Evolutionary conservation across 2,113 vertebrate genomes (phyloP).

Genomic region (Irena cyanogastra): DNA sequence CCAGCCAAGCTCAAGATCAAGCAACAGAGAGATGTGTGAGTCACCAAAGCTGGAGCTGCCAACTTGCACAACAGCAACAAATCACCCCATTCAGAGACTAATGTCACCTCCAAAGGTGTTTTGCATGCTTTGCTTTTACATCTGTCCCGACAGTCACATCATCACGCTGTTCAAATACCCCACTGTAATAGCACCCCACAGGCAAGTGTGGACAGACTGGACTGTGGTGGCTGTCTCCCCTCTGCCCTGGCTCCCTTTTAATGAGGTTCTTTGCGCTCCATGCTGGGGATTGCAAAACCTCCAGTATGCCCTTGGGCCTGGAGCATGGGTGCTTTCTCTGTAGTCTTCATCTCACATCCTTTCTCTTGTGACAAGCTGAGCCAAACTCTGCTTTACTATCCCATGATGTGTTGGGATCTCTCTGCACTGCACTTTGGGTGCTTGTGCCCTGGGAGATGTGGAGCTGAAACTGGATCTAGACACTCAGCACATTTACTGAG

Average conservation of each 20-base stretch:
- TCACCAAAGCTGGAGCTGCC: neutral
- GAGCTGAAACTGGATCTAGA: neutral
- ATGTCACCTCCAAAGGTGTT: neutral
- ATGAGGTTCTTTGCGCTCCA: neutral
- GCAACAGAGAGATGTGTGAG: neutral
- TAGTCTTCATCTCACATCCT: neutral
- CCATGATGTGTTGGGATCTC: neutral
- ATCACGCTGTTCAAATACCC: accelerated
- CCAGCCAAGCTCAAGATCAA: neutral
- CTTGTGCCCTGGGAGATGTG: neutral
- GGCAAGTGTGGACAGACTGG: neutral
- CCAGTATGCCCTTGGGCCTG: neutral
- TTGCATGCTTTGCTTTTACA: neutral
- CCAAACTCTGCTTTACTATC: neutral
- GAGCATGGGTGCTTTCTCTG: neutral
- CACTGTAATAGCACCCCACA: neutral
- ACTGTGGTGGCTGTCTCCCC: neutral
- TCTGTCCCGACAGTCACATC: neutral
- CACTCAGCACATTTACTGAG: accelerated
- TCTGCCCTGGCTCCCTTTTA: neutral
- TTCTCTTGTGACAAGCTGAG: neutral
- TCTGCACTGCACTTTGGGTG: neutral
- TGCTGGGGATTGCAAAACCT: neutral
- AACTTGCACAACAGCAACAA: neutral
- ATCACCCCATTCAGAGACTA: neutral